phyloP scores from a whole-genome alignment of 2,113 vertebrate species.

The Hippopotamus amphibius region DNA sequence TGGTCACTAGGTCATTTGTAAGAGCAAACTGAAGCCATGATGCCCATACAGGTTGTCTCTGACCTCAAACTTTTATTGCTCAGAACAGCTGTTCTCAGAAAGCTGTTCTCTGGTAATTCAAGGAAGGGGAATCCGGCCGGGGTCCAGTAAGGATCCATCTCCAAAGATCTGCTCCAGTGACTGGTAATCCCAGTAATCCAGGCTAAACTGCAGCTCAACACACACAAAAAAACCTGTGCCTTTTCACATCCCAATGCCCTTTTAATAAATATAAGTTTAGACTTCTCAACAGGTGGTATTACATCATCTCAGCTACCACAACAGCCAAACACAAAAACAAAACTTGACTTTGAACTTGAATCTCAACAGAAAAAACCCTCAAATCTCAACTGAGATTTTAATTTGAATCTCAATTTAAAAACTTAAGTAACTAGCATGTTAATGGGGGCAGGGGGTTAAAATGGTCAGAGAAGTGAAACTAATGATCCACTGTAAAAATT shows the following conservation, averaged over 20 bases:
- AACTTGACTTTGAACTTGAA: background rate
- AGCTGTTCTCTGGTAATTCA: background rate
- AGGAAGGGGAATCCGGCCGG: background rate
- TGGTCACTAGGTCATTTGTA: background rate
- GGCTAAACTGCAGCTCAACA: background rate
- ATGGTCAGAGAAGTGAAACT: background rate
- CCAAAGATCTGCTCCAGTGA: background rate
- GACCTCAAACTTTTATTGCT: background rate
- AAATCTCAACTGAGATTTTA: background rate
- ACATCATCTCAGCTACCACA: background rate
- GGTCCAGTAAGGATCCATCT: background rate
- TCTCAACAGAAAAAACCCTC: background rate
- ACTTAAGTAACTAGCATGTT: background rate
- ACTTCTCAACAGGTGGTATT: background rate
- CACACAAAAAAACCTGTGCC: background rate
- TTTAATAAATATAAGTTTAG: background rate
- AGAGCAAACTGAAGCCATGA: background rate
- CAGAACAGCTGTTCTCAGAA: background rate
- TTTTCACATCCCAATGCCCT: background rate
- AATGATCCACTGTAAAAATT: background rate
- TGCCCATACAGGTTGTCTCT: background rate
- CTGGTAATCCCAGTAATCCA: background rate
- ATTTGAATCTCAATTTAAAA: background rate
- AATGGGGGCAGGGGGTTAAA: background rate
- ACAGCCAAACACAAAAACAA: slow-evolving; percentile 41